Percentiles rank a stretch among this genome's conserved stretches.
Conservation (phyloP, 2,113 vertebrate genomes). For the Chaetodon auriga region DNA sequence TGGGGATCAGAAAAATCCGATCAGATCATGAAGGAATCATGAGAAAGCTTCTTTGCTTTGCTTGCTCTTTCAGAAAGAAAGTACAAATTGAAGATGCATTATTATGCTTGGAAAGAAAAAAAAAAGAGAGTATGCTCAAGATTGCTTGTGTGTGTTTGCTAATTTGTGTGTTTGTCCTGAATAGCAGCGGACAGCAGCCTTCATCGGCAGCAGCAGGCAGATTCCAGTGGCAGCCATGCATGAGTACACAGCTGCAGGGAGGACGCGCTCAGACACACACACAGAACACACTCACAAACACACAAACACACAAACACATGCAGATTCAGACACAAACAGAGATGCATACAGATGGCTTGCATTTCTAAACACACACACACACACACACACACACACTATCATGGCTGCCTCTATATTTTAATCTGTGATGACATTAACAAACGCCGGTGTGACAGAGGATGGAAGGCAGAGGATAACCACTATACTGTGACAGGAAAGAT, state of each 20-base stretch:
- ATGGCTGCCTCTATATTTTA: slow-evolving; percentile 28
- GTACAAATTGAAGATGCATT: not conserved
- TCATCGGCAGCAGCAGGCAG: slow-evolving; percentile 52
- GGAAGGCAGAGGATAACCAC: not conserved
- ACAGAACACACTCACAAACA: not conserved
- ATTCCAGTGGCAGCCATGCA: slow-evolving; percentile 65
- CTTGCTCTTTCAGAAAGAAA: not conserved
- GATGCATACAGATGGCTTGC: slow-evolving; percentile 30
- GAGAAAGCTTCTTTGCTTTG: not conserved
- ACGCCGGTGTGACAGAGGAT: slow-evolving; percentile 19
- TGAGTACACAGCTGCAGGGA: slow-evolving; percentile 69
- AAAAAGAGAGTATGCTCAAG: not conserved
- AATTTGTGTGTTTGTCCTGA: slow-evolving; percentile 40
- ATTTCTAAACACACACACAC: slow-evolving; percentile 8
- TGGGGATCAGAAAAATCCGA: too few species aligned
- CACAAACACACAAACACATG: not conserved
- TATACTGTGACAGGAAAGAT: not conserved
- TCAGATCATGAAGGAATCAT: not conserved
- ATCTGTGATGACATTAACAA: slow-evolving; percentile 46
- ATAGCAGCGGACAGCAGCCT: slow-evolving; percentile 52
- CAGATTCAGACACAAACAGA: not conserved
- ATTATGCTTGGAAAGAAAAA: not conserved
- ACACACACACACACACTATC: not conserved
- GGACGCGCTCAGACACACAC: slow-evolving; percentile 10
- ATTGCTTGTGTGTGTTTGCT: not conserved